These are phyloP conservation scores for Physocephala rufipes DNA, from an alignment of 2,888 invertebrate species.

Conservation along the genomic window DNA sequence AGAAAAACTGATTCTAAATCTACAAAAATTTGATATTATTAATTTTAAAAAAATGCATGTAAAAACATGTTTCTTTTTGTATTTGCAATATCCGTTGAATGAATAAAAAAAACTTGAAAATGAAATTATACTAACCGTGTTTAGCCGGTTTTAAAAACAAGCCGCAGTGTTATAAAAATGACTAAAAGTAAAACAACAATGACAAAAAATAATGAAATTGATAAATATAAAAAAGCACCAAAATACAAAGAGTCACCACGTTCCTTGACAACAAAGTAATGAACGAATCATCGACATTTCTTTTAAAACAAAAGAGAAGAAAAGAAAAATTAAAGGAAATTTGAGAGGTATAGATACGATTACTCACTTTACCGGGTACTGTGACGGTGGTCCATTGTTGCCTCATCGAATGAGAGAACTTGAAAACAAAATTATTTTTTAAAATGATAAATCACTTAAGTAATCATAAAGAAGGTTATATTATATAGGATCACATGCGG, in stretches of 20 bases:
- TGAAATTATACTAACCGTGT: constrained; percentile 17
- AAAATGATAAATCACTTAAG: too few relatives aligned
- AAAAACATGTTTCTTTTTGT: background rate
- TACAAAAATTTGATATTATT: background rate
- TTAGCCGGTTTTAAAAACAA: constrained; percentile 16
- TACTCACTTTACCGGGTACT: constrained; percentile 17
- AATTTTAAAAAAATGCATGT: background rate
- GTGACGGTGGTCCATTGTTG: background rate
- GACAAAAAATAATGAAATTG: background rate
- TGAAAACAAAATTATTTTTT: background rate
- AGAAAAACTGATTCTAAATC: background rate
- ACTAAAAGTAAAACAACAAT: constrained; percentile 1
- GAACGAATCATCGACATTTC: background rate
- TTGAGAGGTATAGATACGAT: background rate
- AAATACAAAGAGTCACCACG: constrained; percentile 27
- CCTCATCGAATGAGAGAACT: background rate
- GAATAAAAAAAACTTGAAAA: constrained; percentile 7
- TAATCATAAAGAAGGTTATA: too few relatives aligned
- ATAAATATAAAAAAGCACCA: background rate
- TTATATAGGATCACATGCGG: too few relatives aligned
- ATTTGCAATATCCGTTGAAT: constrained; percentile 33
- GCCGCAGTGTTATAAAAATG: background rate
- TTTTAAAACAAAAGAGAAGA: background rate
- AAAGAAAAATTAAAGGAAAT: constrained; percentile 2
- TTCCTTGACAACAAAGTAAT: constrained; percentile 15